A percentile compares a stretch with the other conserved stretches of the same genome.
These are phyloP conservation scores for Ophioninae sp. DNA, from an alignment of 2,888 invertebrate genomes.

Conservation along the genomic window DNA sequence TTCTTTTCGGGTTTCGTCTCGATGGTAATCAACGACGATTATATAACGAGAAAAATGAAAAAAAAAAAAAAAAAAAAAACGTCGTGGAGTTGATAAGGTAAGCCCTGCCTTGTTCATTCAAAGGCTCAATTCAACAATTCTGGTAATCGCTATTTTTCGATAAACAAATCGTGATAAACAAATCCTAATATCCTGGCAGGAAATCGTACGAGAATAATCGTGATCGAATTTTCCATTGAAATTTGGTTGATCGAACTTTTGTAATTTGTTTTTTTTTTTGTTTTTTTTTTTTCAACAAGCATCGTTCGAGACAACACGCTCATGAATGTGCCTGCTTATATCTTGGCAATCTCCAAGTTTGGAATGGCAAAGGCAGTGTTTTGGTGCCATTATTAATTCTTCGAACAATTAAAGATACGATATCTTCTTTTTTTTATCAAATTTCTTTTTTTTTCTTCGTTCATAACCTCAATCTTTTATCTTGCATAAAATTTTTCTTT, in stretches of 20 bases:
- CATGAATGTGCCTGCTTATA: slow-evolving; percentile 83
- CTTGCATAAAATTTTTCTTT: neutral
- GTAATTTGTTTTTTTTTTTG: slow-evolving; percentile 17
- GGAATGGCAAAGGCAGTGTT: slow-evolving; percentile 87
- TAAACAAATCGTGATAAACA: slow-evolving; percentile 56
- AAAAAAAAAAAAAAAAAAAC: neutral
- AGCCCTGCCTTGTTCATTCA: slow-evolving; percentile 73
- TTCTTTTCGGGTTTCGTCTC: neutral
- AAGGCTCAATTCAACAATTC: slow-evolving; percentile 74
- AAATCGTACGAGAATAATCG: neutral
- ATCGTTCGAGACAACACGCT: slow-evolving; percentile 69
- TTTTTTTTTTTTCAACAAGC: slow-evolving; percentile 43
- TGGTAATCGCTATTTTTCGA: slow-evolving; percentile 61
- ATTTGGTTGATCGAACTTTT: slow-evolving; percentile 7
- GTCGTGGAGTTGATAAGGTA: slow-evolving; percentile 48
- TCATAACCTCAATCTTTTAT: neutral
- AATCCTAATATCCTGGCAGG: slow-evolving; percentile 35
- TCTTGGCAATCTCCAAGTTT: slow-evolving; percentile 86
- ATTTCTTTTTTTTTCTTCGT: neutral
- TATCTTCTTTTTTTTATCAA: slow-evolving; percentile 33
- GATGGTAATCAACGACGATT: neutral
- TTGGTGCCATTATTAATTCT: slow-evolving; percentile 83
- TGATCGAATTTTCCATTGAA: too few species aligned
- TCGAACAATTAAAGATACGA: slow-evolving; percentile 39
- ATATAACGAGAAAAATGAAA: neutral